Evolutionary conservation across 2,113 vertebrate species (phyloP).

Genomic region (Seriola quinqueradiata): DNA sequence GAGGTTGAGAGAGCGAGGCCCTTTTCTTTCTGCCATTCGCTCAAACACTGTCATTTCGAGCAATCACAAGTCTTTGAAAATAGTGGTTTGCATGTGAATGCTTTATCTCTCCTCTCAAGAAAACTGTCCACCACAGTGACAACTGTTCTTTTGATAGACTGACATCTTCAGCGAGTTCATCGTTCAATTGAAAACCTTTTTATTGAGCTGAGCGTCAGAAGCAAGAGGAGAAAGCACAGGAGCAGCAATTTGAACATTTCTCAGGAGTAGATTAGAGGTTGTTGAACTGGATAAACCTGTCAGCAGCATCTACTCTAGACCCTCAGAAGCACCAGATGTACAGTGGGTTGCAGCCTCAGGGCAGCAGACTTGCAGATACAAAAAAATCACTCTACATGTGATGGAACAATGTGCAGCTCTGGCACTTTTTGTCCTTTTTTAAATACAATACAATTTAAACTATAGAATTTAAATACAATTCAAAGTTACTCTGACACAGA

Average conservation of each 20-base stretch:
- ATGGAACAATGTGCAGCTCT: constrained; percentile 26
- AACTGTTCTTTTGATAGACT: constrained; percentile 43
- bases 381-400: not conserved
- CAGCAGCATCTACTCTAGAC: constrained; percentile 35
- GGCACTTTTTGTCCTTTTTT: not conserved
- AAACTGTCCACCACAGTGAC: not conserved
- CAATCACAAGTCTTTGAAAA: constrained; percentile 54
- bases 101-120: constrained; percentile 18
- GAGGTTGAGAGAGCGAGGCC: not conserved
- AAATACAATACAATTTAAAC: no score
- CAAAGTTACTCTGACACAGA: no score
- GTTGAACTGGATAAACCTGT: constrained; percentile 56
- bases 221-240: constrained; percentile 14
- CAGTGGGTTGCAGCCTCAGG: not conserved
- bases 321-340: constrained; percentile 28
- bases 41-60: constrained; percentile 54
- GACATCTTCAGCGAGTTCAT: constrained; percentile 35
- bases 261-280: constrained; percentile 54
- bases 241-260: constrained; percentile 49
- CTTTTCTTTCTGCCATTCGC: constrained; percentile 9
- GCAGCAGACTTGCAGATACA: constrained; percentile 17
- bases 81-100: constrained; percentile 40
- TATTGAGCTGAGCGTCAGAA: constrained; percentile 1
- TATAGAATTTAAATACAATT: no score
- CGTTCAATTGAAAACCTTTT: constrained; percentile 41